phyloP scores from a whole-genome alignment of 2,888 invertebrate genomes.

The Scelioninae gen. 2 region DNA sequence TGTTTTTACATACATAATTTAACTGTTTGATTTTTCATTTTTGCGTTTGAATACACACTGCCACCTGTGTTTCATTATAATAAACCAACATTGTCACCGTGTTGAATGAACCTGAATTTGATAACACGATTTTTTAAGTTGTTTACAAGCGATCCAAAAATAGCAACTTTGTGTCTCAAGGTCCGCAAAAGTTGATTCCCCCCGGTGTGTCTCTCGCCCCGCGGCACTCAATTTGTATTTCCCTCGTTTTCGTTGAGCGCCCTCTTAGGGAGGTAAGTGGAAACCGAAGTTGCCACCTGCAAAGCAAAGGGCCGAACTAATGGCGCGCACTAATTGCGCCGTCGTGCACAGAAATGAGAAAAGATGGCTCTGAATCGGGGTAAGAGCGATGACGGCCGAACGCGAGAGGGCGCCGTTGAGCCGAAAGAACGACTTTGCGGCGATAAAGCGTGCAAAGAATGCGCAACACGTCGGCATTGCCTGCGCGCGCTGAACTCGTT shows the following conservation, averaged over 20 bases:
- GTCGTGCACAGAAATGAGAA: slow-evolving; percentile 48
- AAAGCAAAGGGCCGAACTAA: slow-evolving; percentile 69
- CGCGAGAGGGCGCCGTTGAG: slow-evolving; percentile 55
- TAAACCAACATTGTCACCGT: too few relatives aligned
- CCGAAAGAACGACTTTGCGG: slow-evolving; percentile 51
- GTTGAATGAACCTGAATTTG: slow-evolving; percentile 10
- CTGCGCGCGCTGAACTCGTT: slow-evolving; percentile 25
- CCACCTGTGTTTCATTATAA: too few relatives aligned
- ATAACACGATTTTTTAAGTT: slow-evolving; percentile 12
- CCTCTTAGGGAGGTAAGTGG: slow-evolving; percentile 53
- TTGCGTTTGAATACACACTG: too few relatives aligned
- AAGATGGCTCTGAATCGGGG: slow-evolving; percentile 43
- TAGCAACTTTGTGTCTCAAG: slow-evolving; percentile 52
- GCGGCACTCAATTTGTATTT: slow-evolving; percentile 54
- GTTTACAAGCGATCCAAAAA: slow-evolving; percentile 43
- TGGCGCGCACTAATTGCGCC: slow-evolving; percentile 72
- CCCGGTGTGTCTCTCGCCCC: slow-evolving; percentile 23
- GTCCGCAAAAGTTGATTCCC: slow-evolving; percentile 53
- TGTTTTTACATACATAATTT: too few relatives aligned
- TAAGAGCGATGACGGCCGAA: slow-evolving; percentile 50
- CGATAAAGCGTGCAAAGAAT: slow-evolving; percentile 56
- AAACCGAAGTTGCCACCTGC: slow-evolving; percentile 55
- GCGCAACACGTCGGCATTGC: slow-evolving; percentile 41
- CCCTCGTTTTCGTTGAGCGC: slow-evolving; percentile 44
- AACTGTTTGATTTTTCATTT: too few relatives aligned